Evolutionary conservation across 2,113 vertebrate genomes (phyloP).

Genomic region (Tapirus terrestris): DNA sequence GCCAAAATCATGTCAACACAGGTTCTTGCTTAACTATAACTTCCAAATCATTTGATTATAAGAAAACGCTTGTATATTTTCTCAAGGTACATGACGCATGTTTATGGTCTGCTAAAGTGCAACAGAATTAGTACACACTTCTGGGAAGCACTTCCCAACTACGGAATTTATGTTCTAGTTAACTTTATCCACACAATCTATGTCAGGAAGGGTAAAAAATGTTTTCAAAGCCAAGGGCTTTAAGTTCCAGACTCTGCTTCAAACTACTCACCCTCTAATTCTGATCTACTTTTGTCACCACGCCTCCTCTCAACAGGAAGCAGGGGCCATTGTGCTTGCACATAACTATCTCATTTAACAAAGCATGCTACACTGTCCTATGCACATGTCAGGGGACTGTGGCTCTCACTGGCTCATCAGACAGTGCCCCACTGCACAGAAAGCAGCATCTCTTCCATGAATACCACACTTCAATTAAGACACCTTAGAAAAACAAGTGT

Average conservation of each 20-base stretch:
- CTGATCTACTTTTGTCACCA: background rate
- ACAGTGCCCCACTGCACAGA: background rate
- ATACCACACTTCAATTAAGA: background rate
- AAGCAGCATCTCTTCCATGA: background rate
- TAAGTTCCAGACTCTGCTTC: background rate
- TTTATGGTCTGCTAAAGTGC: background rate
- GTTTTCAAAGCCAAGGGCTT: background rate
- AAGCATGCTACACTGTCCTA: rapidly evolving
- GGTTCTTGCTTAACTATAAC: background rate
- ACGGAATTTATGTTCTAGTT: background rate
- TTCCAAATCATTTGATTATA: background rate
- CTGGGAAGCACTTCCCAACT: background rate
- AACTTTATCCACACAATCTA: background rate
- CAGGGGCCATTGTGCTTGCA: rapidly evolving
- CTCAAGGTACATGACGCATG: background rate
- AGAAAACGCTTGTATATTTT: background rate
- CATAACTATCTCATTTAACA: rapidly evolving
- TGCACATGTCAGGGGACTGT: rapidly evolving
- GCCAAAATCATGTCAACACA: background rate
- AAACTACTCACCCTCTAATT: background rate
- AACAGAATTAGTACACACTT: background rate
- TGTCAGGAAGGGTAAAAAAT: background rate
- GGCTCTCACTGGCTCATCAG: background rate
- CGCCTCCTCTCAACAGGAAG: background rate
- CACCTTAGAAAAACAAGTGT: background rate